Conservation (phyloP, 2,888 invertebrate species). For the Resseliella maxima region DNA sequence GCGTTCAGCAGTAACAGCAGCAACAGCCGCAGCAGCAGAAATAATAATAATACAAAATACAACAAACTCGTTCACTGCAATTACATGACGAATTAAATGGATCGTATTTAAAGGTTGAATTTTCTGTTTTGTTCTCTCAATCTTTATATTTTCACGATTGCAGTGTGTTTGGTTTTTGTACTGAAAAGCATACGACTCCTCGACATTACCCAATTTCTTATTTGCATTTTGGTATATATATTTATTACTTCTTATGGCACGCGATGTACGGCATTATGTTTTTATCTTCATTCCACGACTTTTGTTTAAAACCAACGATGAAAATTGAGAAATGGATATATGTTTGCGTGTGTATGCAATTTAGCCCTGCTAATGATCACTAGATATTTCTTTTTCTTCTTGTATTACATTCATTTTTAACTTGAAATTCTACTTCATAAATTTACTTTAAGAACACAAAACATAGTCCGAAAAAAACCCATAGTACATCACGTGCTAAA, state of each 20-base stretch:
- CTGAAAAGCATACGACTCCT: background rate
- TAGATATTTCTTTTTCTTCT: background rate
- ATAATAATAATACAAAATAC: background rate
- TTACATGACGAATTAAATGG: slow-evolving; percentile 1
- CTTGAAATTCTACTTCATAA: background rate
- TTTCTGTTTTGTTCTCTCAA: no score
- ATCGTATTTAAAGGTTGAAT: background rate
- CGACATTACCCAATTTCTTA: background rate
- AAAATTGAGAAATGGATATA: no score
- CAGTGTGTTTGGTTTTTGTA: background rate
- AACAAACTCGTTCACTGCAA: background rate
- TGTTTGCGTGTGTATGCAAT: background rate
- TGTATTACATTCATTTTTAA: background rate
- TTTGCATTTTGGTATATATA: background rate
- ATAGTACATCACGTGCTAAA: background rate
- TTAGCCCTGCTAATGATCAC: background rate
- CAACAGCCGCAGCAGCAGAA: background rate
- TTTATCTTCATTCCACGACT: background rate
- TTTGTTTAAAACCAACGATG: background rate
- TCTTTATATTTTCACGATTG: no score
- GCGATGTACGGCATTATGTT: background rate
- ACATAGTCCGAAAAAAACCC: background rate
- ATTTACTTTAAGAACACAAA: background rate
- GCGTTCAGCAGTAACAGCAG: background rate
- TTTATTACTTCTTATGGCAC: background rate